A percentile compares a stretch with the other conserved stretches of the same genome.
Conservation (phyloP, 2,888 invertebrate genomes). For the Dascillus cervinus region DNA sequence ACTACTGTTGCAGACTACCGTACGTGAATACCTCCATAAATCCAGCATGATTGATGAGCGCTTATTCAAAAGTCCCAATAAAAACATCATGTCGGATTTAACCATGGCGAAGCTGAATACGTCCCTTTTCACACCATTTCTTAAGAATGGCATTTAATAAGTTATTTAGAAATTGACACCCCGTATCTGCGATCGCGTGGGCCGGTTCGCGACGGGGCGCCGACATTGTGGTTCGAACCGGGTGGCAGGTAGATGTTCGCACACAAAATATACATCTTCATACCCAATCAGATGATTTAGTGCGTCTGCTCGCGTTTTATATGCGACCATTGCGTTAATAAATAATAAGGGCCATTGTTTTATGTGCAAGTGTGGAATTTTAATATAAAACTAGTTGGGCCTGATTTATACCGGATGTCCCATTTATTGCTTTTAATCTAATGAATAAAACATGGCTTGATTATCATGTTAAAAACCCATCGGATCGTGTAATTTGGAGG, state of each 20-base stretch:
- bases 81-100: slow-evolving; percentile 18
- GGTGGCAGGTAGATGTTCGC: slow-evolving; percentile 33
- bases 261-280: slow-evolving; percentile 32
- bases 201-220: slow-evolving; percentile 24
- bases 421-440: too few species aligned
- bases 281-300: slow-evolving; percentile 21
- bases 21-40: slow-evolving; percentile 21
- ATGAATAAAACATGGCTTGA: too few species aligned
- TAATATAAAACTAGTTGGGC: too few species aligned
- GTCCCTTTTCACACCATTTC: slow-evolving; percentile 7
- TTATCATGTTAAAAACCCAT: too few species aligned
- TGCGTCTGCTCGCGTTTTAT: slow-evolving; percentile 14
- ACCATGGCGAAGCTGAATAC: slow-evolving; percentile 17
- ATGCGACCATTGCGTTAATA: slow-evolving; percentile 10
- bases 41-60: slow-evolving; percentile 19
- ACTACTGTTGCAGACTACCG: slow-evolving; percentile 17
- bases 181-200: slow-evolving; percentile 33
- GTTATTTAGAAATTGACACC: slow-evolving; percentile 35
- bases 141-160: slow-evolving; percentile 31
- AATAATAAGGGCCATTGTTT: slow-evolving; percentile 9
- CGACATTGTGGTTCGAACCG: slow-evolving; percentile 20
- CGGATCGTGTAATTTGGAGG: too few species aligned
- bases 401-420: too few species aligned
- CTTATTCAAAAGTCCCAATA: slow-evolving; percentile 16
- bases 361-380: too few species aligned